Base-by-base conservation (phyloP, 1,140 invertebrate genomes). In the Apis dorsata region DNA sequence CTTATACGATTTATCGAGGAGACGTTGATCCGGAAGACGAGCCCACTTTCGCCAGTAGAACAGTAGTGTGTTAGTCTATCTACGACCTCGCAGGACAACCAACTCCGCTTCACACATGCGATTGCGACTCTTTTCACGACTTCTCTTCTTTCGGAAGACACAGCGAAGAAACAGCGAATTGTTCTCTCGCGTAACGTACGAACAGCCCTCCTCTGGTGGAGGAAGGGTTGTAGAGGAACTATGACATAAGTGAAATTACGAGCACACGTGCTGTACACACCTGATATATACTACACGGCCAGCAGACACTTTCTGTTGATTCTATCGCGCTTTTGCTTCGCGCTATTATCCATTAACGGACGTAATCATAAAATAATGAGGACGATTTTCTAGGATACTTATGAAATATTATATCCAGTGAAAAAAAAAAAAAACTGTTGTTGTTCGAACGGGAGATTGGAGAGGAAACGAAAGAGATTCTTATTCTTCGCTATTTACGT, bases 11-110 rank as follows among this genome's bases (percentile, higher is more conserved):
- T 82, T 82, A 82, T 82, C n/a, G 74, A 77, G 65, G 73, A 77
- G 74, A 19, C 80, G 80, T 82, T 82, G 73, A 82, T 82, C 80
- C 80, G 80, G 80, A 82, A 82, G 80, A 82, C 73, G 80, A 69
- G 57, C 73, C 74, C 74, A 77, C 80, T 82, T 82, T 82, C 80
- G 80, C 80, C 73, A 44, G n/a, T 0, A 55, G 59, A 80, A 17
- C 51, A 49, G 13, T 49, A 28, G 12, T 17, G 28, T 44, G 55
- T 24, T 34, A 19, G n/a, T 15, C 63, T 68, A 76, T 60, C 74
- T 82, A 75, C 80, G 73, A 82, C 80, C 80, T 44, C 80, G 34
- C 73, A 60, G 80, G 80, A 82, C 73, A 70, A 34, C 65, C 24
- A 21, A 55, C 24, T 53, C 28, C 55, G 63, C 74, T 77, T 82